These are phyloP conservation scores for Drosophila putrida DNA, from an alignment of 2,888 invertebrate genomes.

Conservation along the genomic window DNA sequence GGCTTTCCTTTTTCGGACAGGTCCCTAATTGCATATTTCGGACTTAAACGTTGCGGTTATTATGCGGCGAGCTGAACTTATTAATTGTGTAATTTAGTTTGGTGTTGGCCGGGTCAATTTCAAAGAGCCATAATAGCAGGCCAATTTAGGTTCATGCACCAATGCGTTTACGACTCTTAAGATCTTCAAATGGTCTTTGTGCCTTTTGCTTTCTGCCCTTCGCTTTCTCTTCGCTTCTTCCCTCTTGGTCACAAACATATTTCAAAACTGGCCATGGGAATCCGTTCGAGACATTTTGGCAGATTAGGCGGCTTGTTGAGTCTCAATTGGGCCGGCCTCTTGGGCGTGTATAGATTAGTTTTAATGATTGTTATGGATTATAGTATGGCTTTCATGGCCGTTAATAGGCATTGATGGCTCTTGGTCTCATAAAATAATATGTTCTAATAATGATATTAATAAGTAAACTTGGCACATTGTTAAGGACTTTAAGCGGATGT, in stretches of 20 bases:
- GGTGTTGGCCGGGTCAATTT: slow-evolving; percentile 53
- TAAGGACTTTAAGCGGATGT: not conserved
- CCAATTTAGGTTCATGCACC: slow-evolving; percentile 56
- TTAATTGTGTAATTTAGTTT: slow-evolving; percentile 77
- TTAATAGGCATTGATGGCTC: slow-evolving; percentile 13
- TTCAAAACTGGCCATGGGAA: slow-evolving; percentile 29
- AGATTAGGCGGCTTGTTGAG: slow-evolving; percentile 21
- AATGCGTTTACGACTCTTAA: slow-evolving; percentile 45
- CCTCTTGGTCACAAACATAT: slow-evolving; percentile 15
- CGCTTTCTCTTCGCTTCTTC: not conserved
- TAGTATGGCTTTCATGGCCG: slow-evolving; percentile 1
- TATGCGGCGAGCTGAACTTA: slow-evolving; percentile 59
- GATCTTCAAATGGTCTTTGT: slow-evolving; percentile 10
- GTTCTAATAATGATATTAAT: slow-evolving; percentile 13
- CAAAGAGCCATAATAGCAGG: slow-evolving; percentile 51
- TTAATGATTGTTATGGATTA: slow-evolving; percentile 32
- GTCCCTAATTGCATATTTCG: slow-evolving; percentile 73
- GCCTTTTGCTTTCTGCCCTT: not conserved
- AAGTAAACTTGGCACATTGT: slow-evolving; percentile 13
- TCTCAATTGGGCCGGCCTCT: slow-evolving; percentile 8
- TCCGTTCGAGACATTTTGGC: slow-evolving; percentile 24
- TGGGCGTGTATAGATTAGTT: slow-evolving; percentile 23
- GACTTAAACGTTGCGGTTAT: slow-evolving; percentile 69
- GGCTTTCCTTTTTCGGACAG: slow-evolving; percentile 23
- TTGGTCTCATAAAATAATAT: not conserved